A percentile compares a stretch with the other conserved stretches of the same genome.
Conservation (phyloP, 2,797 vertebrate genomes). For the Coluber constrictor region DNA sequence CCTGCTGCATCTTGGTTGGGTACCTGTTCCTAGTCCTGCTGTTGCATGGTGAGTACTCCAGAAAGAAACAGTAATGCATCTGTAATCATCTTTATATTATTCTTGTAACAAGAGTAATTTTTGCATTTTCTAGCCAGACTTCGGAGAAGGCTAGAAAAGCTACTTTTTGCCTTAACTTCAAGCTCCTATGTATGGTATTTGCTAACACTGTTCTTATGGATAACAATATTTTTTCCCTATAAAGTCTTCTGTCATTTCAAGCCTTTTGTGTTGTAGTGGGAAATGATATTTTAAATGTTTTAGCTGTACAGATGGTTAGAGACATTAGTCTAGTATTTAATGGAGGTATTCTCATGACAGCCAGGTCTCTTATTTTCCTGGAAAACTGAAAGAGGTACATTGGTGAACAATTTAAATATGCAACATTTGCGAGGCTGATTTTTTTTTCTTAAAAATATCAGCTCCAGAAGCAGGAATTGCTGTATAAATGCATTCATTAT, state of each 20-base stretch:
- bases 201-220: no score
- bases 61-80: no score
- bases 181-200: background rate
- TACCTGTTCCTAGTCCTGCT: slow-evolving; percentile 70
- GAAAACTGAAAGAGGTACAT: background rate
- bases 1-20: slow-evolving; percentile 51
- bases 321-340: background rate
- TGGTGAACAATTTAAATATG: background rate
- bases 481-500: background rate
- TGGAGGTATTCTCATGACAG: background rate
- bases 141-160: background rate
- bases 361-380: background rate
- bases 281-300: background rate
- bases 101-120: background rate
- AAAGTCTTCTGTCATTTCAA: background rate
- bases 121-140: background rate
- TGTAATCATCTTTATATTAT: background rate
- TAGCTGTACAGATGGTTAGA: background rate
- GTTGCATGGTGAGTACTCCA: slow-evolving; percentile 70
- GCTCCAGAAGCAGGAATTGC: background rate
- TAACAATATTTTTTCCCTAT: background rate
- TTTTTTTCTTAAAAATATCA: background rate
- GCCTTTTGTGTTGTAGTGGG: background rate
- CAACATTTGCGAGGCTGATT: background rate
- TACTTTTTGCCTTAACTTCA: background rate